phyloP scores from a whole-genome alignment of 2,113 vertebrate genomes.

The Gorsachius goisagi region DNA sequence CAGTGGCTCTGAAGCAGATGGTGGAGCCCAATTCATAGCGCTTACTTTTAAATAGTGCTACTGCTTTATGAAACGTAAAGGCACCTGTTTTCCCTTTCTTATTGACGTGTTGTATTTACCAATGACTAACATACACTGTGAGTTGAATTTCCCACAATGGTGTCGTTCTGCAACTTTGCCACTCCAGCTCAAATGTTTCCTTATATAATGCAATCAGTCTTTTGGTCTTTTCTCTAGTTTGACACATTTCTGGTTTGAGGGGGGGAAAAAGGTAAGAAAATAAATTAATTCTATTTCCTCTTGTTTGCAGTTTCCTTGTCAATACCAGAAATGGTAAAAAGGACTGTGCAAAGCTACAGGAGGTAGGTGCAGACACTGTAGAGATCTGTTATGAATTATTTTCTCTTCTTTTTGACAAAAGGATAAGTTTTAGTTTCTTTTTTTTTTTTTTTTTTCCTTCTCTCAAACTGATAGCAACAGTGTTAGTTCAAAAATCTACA shows the following conservation, averaged over 20 bases:
- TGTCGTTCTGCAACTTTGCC: not conserved
- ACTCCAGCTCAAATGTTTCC: not conserved
- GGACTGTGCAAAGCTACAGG: conserved; percentile 72
- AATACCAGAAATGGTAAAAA: conserved; percentile 63
- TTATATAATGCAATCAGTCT: not conserved
- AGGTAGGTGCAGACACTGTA: conserved; percentile 68
- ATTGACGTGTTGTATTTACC: not conserved
- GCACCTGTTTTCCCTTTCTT: not conserved
- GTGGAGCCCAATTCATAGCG: not conserved
- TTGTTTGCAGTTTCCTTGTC: conserved; percentile 68
- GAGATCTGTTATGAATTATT: not conserved
- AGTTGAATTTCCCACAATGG: not conserved
- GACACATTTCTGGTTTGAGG: not conserved
- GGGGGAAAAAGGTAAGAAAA: not conserved
- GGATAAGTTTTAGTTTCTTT: not conserved
- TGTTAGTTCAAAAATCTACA: not conserved
- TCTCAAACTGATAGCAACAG: not conserved
- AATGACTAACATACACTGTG: not conserved
- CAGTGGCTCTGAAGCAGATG: not conserved
- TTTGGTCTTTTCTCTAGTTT: not conserved
- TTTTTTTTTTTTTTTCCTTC: not conserved
- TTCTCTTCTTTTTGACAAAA: not conserved
- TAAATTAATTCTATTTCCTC: not conserved
- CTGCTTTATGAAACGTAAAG: not conserved
- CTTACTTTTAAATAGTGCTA: not conserved